Conservation (phyloP, 2,888 invertebrate genomes). For the Fragum sueziense region DNA sequence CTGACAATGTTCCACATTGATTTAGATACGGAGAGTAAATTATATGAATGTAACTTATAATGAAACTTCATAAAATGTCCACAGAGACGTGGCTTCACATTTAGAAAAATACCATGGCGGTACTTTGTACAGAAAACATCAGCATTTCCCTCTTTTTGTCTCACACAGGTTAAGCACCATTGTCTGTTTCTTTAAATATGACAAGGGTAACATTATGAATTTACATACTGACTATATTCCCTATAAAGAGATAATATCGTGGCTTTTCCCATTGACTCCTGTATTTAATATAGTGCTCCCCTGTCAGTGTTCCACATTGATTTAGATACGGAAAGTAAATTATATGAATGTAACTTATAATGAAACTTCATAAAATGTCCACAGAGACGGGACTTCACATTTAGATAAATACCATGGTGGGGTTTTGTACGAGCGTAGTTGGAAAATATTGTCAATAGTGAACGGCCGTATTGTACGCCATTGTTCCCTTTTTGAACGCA, state of each 20-base stretch:
- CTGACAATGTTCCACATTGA: constrained; percentile 4
- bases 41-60: constrained; percentile 7
- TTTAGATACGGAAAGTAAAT: constrained; percentile 3
- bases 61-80: background rate
- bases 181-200: no score
- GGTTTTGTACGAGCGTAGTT: no score
- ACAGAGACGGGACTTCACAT: background rate
- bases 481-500: background rate
- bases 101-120: background rate
- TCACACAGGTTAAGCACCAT: no score
- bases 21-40: background rate
- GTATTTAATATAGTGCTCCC: constrained; percentile 5
- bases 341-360: constrained; percentile 7
- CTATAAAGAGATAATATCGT: no score
- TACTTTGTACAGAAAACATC: background rate
- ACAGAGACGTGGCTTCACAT: background rate
- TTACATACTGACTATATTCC: background rate
- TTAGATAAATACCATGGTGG: background rate
- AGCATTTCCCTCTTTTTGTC: no score
- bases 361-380: background rate
- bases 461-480: background rate
- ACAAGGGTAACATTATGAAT: no score
- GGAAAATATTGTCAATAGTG: background rate
- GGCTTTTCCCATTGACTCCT: background rate
- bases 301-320: constrained; percentile 5